Percentiles rank a stretch among this genome's conserved stretches.
These are phyloP conservation scores for Rotaria macrura DNA, from an alignment of 2,888 invertebrate species.

Conservation along the genomic window DNA sequence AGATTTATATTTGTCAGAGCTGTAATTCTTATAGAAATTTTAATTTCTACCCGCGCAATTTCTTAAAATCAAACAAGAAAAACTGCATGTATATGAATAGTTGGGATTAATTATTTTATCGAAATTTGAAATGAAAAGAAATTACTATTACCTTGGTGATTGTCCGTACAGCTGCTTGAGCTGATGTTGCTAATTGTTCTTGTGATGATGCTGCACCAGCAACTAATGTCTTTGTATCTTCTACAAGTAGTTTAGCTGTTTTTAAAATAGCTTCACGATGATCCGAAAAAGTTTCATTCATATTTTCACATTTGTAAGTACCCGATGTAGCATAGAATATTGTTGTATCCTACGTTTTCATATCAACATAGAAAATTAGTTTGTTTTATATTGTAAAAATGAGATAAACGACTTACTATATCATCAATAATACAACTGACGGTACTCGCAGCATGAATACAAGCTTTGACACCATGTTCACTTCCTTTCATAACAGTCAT, in stretches of 20 bases:
- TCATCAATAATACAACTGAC: slow-evolving; percentile 85
- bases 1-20: no score
- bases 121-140: no score
- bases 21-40: no score
- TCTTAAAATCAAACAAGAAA: no score
- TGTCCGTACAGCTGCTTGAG: slow-evolving; percentile 88
- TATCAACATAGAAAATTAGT: neutral
- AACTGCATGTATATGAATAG: no score
- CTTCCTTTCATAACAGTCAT: slow-evolving; percentile 81
- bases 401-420: slow-evolving; percentile 36
- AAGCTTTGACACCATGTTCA: slow-evolving; percentile 90
- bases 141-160: slow-evolving; percentile 55
- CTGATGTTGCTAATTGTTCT: slow-evolving; percentile 87
- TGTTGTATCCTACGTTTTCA: slow-evolving; percentile 76
- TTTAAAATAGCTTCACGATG: slow-evolving; percentile 87
- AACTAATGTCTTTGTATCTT: slow-evolving; percentile 95
- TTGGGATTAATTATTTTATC: no score
- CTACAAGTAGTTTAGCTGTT: slow-evolving; percentile 93
- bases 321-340: slow-evolving; percentile 98
- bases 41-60: no score
- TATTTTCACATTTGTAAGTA: slow-evolving; percentile 83
- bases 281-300: slow-evolving; percentile 79
- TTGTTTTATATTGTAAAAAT: no score
- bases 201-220: slow-evolving; percentile 82
- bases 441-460: slow-evolving; percentile 93